Evolutionary conservation across 1,140 invertebrate species (phyloP), one percentile per base, ranked within the genome.

Genomic region (Hermetia illucens): DNA sequence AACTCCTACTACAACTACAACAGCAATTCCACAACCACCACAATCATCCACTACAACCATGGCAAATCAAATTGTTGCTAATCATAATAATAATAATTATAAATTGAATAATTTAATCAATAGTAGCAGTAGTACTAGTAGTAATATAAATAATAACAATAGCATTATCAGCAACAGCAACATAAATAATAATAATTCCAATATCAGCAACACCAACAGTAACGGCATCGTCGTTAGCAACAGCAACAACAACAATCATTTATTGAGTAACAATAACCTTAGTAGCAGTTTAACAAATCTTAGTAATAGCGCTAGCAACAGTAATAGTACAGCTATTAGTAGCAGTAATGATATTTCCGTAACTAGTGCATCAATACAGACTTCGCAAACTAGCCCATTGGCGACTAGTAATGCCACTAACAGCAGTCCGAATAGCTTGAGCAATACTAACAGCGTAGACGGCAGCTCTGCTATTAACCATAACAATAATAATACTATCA

Each of bases 1-100:
- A 65, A 69, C 71, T 61, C 66, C 65, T 66, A 68, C 67, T 67
- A 44, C 38, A 37, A 44, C 37, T 34, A 12, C 39, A 34, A 37
- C 36, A 18, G 29, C 19, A 39, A 25, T 21, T 40, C 35, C 39
- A 39, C 41, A 38, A 34, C 43, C 27, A 41, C 43, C 37, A 44
- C 39, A 19, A 18, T 29, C 20, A 31, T 16, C 36, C 37, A 29
- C 43, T n/a, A n/a, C n/a, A n/a, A n/a, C n/a, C 31, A 34, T 38
- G 36, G 41, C 36, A 42, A 39, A 40, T 44, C 39, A 40, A 34
- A 36, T 29, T 40, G 39, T 37, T 25, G 52, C 44, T 44, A 51
- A 42, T 25, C n/a, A 8, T n/a, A n/a, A n/a, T n/a, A n/a, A n/a
- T n/a, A n/a, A 44, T 35, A 40, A 36, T 32, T 40, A 33, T 35